A percentile compares a stretch with the other conserved stretches of the same genome.
Evolutionary conservation across 2,888 invertebrate genomes (phyloP).

Genomic region (Caenorhabditis sp.): DNA sequence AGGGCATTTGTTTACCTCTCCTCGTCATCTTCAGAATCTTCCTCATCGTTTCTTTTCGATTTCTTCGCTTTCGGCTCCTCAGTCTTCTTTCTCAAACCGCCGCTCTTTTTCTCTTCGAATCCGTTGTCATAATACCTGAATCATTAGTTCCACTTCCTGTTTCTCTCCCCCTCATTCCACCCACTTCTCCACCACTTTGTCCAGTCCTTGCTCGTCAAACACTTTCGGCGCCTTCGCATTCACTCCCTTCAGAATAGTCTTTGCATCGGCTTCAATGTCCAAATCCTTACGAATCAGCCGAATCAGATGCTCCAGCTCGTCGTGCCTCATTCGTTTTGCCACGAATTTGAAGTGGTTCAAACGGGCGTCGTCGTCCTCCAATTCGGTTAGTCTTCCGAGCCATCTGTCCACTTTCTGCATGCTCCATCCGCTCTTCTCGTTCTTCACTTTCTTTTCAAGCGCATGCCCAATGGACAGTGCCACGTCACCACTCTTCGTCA

Average conservation of each 20-base stretch:
- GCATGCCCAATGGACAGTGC: slow-evolving; percentile 89
- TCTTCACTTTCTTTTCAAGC: slow-evolving; percentile 84
- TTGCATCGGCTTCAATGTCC: slow-evolving; percentile 87
- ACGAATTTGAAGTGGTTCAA: slow-evolving; percentile 86
- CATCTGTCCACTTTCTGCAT: slow-evolving; percentile 83
- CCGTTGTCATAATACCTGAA: slow-evolving; percentile 61
- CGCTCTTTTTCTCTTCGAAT: slow-evolving; percentile 78
- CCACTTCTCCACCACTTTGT: slow-evolving; percentile 55
- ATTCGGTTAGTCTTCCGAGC: slow-evolving; percentile 85
- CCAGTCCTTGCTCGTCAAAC: slow-evolving; percentile 81
- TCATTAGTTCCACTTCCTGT: not conserved
- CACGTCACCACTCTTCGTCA: slow-evolving; percentile 88
- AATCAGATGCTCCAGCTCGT: slow-evolving; percentile 90
- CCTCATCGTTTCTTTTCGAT: slow-evolving; percentile 8
- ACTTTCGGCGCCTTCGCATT: slow-evolving; percentile 90
- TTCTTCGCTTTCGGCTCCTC: slow-evolving; percentile 28
- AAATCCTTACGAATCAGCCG: slow-evolving; percentile 92
- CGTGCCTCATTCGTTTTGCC: slow-evolving; percentile 86
- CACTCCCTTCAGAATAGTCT: slow-evolving; percentile 86
- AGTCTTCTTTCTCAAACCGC: slow-evolving; percentile 58
- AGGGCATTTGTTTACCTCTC: slow-evolving; percentile 31
- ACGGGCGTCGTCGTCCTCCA: slow-evolving; percentile 92
- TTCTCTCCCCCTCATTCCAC: slow-evolving; percentile 49
- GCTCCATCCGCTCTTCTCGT: slow-evolving; percentile 63
- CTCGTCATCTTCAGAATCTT: slow-evolving; percentile 43